These are phyloP conservation scores for Merodon equestris DNA, from an alignment of 2,888 invertebrate genomes.

Conservation along the genomic window DNA sequence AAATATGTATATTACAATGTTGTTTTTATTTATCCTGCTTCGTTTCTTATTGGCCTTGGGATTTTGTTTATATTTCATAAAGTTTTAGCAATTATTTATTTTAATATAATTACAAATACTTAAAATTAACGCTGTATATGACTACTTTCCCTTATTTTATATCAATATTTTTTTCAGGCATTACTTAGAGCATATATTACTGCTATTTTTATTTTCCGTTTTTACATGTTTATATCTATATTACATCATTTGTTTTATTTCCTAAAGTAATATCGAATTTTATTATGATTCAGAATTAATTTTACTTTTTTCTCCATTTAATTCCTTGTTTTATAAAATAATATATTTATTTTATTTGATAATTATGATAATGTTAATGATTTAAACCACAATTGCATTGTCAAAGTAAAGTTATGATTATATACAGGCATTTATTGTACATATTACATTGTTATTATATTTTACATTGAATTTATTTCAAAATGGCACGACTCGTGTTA, in stretches of 20 bases:
- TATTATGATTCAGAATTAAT: too few relatives aligned
- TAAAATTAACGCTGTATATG: constrained; percentile 56
- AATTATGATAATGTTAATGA: constrained; percentile 3
- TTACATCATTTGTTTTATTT: constrained; percentile 27
- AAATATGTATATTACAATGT: constrained; percentile 57
- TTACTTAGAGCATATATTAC: too few relatives aligned
- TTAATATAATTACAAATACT: constrained; percentile 62
- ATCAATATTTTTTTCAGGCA: constrained; percentile 36
- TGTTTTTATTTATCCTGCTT: constrained; percentile 57
- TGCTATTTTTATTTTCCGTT: too few relatives aligned
- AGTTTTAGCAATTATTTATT: constrained; percentile 46
- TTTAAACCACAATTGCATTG: constrained; percentile 60
- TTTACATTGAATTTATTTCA: constrained; percentile 24
- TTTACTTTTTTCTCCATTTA: too few relatives aligned
- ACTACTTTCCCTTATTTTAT: constrained; percentile 31
- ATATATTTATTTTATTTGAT: constrained; percentile 8
- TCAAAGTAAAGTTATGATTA: constrained; percentile 42
- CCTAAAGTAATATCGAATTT: too few relatives aligned
- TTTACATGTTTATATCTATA: constrained; percentile 49
- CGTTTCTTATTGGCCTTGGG: constrained; percentile 59
- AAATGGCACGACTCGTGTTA: constrained; percentile 56
- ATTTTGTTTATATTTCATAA: constrained; percentile 36
- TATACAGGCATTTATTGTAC: constrained; percentile 44
- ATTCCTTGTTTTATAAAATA: constrained; percentile 20
- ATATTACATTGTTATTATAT: constrained; percentile 15